Evolutionary conservation across 2,888 invertebrate genomes (phyloP).

Genomic region (Automeris io): DNA sequence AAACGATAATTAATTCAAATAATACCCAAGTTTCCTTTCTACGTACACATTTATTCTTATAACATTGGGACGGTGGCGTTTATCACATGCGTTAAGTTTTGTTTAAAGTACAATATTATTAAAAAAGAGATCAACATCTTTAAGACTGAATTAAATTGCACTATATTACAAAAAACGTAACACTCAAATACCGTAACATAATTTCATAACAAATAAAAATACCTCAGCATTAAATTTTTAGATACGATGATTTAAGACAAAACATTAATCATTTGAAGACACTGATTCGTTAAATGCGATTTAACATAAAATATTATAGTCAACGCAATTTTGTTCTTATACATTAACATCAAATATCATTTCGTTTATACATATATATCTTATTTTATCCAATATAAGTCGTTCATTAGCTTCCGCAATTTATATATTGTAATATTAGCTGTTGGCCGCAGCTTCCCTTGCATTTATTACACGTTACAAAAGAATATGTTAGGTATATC

Average conservation of each 20-base stretch:
- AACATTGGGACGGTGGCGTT: neutral
- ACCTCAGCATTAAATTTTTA: neutral
- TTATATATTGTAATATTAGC: too few relatives aligned
- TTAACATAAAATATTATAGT: neutral
- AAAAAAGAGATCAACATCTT: neutral
- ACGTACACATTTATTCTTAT: slow-evolving; percentile 3
- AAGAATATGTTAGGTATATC: too few relatives aligned
- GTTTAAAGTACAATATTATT: neutral
- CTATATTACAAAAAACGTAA: neutral
- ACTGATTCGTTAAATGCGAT: neutral
- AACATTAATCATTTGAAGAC: neutral
- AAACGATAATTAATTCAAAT: neutral
- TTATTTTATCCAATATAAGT: too few relatives aligned
- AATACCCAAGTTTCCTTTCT: slow-evolving; percentile 1
- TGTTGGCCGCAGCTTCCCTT: too few relatives aligned
- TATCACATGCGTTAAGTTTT: neutral
- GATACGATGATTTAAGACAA: neutral
- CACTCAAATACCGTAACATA: neutral
- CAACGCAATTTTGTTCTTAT: too few relatives aligned
- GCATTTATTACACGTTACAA: too few relatives aligned
- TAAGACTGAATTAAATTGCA: neutral
- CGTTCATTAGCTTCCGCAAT: too few relatives aligned
- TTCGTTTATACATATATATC: too few relatives aligned
- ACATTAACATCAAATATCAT: too few relatives aligned
- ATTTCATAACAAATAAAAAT: neutral